A percentile compares a stretch with the other conserved stretches of the same genome.
Evolutionary conservation across 1,140 invertebrate species (phyloP).

Genomic region (Melitaea cinxia): DNA sequence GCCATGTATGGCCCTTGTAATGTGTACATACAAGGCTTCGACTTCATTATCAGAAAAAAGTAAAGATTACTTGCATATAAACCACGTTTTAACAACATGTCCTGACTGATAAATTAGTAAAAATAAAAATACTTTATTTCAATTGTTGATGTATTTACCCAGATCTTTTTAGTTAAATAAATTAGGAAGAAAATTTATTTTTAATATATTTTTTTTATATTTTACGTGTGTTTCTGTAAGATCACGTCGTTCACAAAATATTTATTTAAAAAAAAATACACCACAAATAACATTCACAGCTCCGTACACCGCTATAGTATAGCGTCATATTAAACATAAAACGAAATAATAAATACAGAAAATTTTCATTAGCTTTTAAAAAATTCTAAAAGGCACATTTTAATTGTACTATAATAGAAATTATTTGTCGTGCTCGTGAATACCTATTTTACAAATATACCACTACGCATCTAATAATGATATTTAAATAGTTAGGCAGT

Average conservation of each 20-base stretch:
- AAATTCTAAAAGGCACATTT: constrained; percentile 8
- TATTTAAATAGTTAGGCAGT: background rate
- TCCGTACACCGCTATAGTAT: too few relatives aligned
- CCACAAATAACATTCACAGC: constrained; percentile 8
- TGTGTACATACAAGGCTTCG: too few relatives aligned
- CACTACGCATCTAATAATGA: background rate
- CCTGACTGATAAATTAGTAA: too few relatives aligned
- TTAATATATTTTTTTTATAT: too few relatives aligned
- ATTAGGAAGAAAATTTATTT: too few relatives aligned
- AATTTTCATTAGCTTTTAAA: background rate
- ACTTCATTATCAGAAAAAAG: too few relatives aligned
- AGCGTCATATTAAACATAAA: background rate
- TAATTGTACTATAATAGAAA: constrained; percentile 10
- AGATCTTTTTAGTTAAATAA: too few relatives aligned
- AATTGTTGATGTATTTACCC: too few relatives aligned
- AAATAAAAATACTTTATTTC: too few relatives aligned
- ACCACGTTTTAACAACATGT: too few relatives aligned
- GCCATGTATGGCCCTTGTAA: too few relatives aligned
- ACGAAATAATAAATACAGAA: background rate
- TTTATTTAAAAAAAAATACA: constrained; percentile 3
- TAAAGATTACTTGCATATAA: too few relatives aligned
- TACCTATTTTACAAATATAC: background rate
- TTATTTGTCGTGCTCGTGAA: background rate
- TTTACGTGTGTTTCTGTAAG: background rate
- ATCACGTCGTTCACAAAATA: constrained; percentile 3